Percentiles rank a stretch among this genome's conserved stretches.
These are phyloP conservation scores for Eonycteris spelaea DNA, from an alignment of 2,113 vertebrate genomes.

Conservation along the genomic window DNA sequence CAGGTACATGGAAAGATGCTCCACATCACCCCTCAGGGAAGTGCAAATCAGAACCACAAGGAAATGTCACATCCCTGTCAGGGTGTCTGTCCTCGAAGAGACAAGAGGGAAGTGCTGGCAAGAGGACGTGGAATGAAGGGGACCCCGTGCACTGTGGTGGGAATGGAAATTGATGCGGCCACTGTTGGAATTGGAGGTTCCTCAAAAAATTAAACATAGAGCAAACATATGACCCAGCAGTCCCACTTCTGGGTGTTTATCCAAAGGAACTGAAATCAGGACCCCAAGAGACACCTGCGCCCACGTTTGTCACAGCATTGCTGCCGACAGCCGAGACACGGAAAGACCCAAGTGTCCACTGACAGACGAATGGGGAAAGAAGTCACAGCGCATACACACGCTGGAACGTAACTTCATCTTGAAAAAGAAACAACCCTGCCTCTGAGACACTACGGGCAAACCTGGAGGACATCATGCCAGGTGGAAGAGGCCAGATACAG, in stretches of 20 bases:
- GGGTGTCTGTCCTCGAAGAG: rapidly evolving
- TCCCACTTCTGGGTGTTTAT: not conserved
- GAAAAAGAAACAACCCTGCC: not conserved
- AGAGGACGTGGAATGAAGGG: not conserved
- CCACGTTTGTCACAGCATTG: rapidly evolving
- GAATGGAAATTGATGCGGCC: rapidly evolving
- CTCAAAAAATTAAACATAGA: not conserved
- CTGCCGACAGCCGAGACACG: rapidly evolving
- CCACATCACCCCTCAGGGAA: not conserved
- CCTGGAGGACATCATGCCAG: rapidly evolving
- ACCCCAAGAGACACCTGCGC: rapidly evolving
- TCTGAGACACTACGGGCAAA: rapidly evolving
- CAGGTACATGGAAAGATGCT: not conserved
- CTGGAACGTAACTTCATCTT: rapidly evolving
- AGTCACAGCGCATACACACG: rapidly evolving
- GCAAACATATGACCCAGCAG: not conserved
- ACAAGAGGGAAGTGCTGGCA: rapidly evolving
- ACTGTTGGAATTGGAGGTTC: not conserved
- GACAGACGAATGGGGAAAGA: rapidly evolving
- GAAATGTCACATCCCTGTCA: rapidly evolving
- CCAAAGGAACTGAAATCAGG: not conserved
- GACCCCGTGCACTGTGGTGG: rapidly evolving
- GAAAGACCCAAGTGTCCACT: not conserved
- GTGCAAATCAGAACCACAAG: not conserved
- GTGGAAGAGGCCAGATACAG: not conserved